Base-by-base conservation (phyloP, 2,888 invertebrate species). In the Dioctria rufipes region DNA sequence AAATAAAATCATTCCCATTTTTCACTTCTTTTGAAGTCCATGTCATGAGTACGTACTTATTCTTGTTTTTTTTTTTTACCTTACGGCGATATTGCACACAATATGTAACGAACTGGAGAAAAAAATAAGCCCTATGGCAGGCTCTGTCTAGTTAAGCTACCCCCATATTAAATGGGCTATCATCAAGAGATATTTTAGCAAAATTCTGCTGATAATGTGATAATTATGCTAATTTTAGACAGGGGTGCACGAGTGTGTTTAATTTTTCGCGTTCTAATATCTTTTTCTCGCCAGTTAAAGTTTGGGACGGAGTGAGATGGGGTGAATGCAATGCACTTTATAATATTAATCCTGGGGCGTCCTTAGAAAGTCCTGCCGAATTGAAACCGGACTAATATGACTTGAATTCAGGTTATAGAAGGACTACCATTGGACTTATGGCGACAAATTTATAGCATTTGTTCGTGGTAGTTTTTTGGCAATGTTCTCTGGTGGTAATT, bases 161-260 rank as follows among this genome's bases (percentile, higher is more conserved):
- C 39, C 60, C 75, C 60, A 75, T 43, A 13, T 75, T 75, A 5
- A 40, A 25, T 25, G 25, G 54, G 43, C 46, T 58, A 58, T 51
- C 25, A 54, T 75, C 51, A 40, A 37, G 43, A 65, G 80, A 80
- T 61, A 61, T 60, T 75, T 40, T 75, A 75, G 43, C 42, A 61
- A 43, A 25, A 75, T 75, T 85, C 86, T 86, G 86, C 81, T 84
- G 83, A 82, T 86, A 86, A 86, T 86, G 86, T 84, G 85, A 85
- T 86, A 86, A 86, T 86, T 86, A 86, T 86, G 86, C 83, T 85
- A 86, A 86, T 86, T 86, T 84, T 78, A 82, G 51, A 46, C 13
- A 49, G 49, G 78, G 78, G 78, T 78, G 51, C 51, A 51, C 78
- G 65, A 78, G 65, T 78, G 78, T 65, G 49, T 65, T 78, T 78